Evolutionary conservation across 2,888 invertebrate genomes (phyloP), one percentile per base, ranked within the genome.

Genomic region (Meliscaeva auricollis): DNA sequence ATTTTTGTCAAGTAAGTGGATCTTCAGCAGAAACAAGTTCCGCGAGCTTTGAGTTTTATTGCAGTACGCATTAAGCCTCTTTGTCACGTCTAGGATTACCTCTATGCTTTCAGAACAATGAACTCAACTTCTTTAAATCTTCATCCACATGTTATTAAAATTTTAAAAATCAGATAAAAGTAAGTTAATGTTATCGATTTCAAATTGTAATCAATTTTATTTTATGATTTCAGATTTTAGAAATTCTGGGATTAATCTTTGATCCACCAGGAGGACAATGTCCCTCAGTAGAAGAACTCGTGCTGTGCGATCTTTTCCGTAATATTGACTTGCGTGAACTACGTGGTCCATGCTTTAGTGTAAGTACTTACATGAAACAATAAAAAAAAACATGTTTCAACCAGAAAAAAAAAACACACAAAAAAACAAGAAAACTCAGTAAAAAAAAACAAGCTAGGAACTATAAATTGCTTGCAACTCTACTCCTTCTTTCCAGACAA

Each of bases 281-380:
- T 88, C 97, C 97, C 64, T 94, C 94, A 70, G 93, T 97, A 46
- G 96, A 97, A 90, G 97, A 97, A 90, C 93, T 98, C 89, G 93
- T 96, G 75, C 93, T 96, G 66, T 96, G 96, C 90, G 97, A 97
- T 90, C 94, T 98, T 88, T 98, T 98, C 93, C 94, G 97, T 88
- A 96, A 96, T 91, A 97, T 98, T 87, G 97, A 97, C 92, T 94
- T 98, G 87, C 94, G 97, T 69, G 98, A 98, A 93, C 94, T 98
- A 94, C 94, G 96, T 90, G 96, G 97, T 52, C 95, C 96, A 72
- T 96, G 96, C 89, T 94, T 96, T 88, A 95, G 95, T 90, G 96
- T 96, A 92, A 93, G 93, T 91, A 72, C n/a, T 15, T n/a, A n/a
- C 22, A 58, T n/a, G 15, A 75, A 48, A 48, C 1, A 20, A 17